A percentile compares a stretch with the other conserved stretches of the same genome.
These are phyloP conservation scores for Mormyrus proboscirostris DNA, from an alignment of 2,797 vertebrate species.

Conservation along the genomic window DNA sequence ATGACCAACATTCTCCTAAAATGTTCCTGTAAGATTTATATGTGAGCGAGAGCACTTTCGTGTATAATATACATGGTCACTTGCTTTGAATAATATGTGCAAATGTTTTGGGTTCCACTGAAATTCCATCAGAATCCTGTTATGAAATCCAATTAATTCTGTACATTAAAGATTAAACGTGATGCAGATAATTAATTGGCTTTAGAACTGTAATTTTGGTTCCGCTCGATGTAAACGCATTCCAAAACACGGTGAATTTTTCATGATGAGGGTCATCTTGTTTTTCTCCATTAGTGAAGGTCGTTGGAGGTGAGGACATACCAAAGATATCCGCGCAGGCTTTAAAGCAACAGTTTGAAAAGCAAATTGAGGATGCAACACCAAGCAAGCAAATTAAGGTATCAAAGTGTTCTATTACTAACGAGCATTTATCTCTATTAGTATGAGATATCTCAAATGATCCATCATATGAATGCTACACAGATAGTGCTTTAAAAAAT, in stretches of 20 bases:
- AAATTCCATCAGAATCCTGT: not conserved
- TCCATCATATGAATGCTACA: slow-evolving; percentile 26
- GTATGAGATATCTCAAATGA: slow-evolving; percentile 20
- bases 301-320: slow-evolving; percentile 71
- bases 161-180: not conserved
- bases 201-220: not conserved
- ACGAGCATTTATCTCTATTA: slow-evolving; percentile 32
- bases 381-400: slow-evolving; percentile 88
- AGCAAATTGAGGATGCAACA: slow-evolving; percentile 63
- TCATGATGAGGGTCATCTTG: not conserved
- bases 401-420: slow-evolving; percentile 46
- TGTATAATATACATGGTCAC: slow-evolving; percentile 10
- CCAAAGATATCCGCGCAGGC: slow-evolving; percentile 83
- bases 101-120: not conserved
- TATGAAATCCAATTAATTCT: not conserved
- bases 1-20: not conserved
- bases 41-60: slow-evolving; percentile 44
- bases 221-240: not conserved
- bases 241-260: not conserved
- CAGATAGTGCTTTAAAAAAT: slow-evolving; percentile 34
- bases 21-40: not conserved
- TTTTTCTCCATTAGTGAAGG: slow-evolving; percentile 51
- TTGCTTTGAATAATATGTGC: not conserved
- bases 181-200: not conserved
- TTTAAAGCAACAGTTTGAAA: slow-evolving; percentile 92